Evolutionary conservation across 2,113 vertebrate genomes (phyloP).

Genomic region (Romanogobio albipinnatus): DNA sequence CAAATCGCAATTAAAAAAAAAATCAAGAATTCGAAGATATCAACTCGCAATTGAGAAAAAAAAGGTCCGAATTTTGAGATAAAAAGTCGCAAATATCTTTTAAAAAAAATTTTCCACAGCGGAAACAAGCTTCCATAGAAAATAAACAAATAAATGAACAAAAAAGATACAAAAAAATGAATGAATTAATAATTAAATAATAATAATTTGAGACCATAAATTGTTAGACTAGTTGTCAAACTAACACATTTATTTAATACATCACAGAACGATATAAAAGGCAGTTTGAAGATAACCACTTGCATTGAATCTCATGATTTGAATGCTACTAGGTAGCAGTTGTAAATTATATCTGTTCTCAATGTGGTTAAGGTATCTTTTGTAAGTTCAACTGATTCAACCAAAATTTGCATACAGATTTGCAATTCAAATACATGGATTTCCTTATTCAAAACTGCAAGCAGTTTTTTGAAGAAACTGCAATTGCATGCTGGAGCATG

Average conservation of each 20-base stretch:
- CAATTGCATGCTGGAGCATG: neutral
- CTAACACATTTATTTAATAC: neutral
- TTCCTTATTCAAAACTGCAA: neutral
- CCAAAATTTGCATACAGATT: slow-evolving; percentile 23
- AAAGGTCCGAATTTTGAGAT: too few species aligned
- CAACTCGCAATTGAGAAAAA: too few species aligned
- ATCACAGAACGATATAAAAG: neutral
- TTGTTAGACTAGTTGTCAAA: neutral
- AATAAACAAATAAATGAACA: neutral
- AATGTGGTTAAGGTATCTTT: neutral
- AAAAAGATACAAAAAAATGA: neutral
- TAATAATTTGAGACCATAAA: neutral
- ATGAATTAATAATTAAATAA: neutral
- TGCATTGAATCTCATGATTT: neutral
- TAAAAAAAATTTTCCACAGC: too few species aligned
- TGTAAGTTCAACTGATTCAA: neutral
- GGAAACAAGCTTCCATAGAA: too few species aligned
- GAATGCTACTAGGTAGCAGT: neutral
- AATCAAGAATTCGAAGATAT: too few species aligned
- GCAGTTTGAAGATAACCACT: neutral
- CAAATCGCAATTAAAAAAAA: too few species aligned
- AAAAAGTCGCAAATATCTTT: too few species aligned
- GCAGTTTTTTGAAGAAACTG: neutral
- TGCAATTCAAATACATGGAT: neutral
- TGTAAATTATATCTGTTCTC: neutral